A percentile compares a stretch with the other conserved stretches of the same genome.
These are phyloP conservation scores for Nemapogon koenigi DNA, from an alignment of 2,888 invertebrate species.

Conservation along the genomic window DNA sequence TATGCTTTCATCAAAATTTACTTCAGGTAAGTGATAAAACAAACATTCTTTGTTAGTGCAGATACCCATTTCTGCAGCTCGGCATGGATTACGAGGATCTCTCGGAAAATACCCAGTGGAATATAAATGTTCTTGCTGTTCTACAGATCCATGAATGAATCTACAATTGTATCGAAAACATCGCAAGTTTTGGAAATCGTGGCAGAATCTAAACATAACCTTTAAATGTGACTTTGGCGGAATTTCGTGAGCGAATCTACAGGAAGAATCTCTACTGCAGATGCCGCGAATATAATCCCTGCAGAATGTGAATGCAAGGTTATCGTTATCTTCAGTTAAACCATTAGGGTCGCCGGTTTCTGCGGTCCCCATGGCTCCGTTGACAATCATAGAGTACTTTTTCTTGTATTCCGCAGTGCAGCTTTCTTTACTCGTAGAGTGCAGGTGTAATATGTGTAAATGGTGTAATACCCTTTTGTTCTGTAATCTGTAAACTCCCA, in stretches of 20 bases:
- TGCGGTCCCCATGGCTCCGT: not conserved
- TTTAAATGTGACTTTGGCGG: slow-evolving; percentile 39
- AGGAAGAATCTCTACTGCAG: slow-evolving; percentile 63
- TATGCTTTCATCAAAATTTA: slow-evolving; percentile 26
- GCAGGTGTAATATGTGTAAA: too few relatives aligned
- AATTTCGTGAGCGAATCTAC: slow-evolving; percentile 46
- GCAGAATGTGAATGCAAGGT: slow-evolving; percentile 39
- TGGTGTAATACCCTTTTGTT: too few relatives aligned
- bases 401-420: too few relatives aligned
- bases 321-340: slow-evolving; percentile 34
- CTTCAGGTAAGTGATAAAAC: slow-evolving; percentile 35
- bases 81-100: slow-evolving; percentile 55
- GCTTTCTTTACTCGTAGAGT: too few relatives aligned
- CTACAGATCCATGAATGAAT: slow-evolving; percentile 72
- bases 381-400: too few relatives aligned
- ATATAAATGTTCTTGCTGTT: slow-evolving; percentile 75
- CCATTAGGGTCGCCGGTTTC: too few relatives aligned
- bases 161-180: slow-evolving; percentile 69
- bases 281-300: slow-evolving; percentile 57
- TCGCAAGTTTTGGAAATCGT: slow-evolving; percentile 74
- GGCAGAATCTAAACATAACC: slow-evolving; percentile 60
- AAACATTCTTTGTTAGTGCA: slow-evolving; percentile 58
- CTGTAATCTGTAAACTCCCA: too few relatives aligned
- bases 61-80: slow-evolving; percentile 64
- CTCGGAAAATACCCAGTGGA: slow-evolving; percentile 67